These are phyloP conservation scores for Diplolepis rosae DNA, from an alignment of 2,888 invertebrate genomes.

Conservation along the genomic window DNA sequence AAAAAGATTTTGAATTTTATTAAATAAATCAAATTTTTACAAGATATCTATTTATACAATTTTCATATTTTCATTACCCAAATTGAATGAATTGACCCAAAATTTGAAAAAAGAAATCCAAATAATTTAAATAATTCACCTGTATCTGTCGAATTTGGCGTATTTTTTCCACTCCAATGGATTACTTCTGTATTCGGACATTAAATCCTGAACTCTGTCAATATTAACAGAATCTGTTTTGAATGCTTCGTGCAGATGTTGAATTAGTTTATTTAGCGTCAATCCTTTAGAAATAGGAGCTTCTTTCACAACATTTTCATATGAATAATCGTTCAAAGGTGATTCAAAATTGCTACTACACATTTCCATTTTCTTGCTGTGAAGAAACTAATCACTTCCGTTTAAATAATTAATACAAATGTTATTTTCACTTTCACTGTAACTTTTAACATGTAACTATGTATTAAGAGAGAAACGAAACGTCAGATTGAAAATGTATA, in stretches of 20 bases:
- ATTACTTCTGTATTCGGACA: conserved; percentile 88
- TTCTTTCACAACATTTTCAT: background rate
- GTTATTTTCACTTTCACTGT: background rate
- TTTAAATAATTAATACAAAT: background rate
- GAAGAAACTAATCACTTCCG: background rate
- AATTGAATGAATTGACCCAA: too few relatives aligned
- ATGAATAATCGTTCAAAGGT: background rate
- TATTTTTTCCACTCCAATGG: conserved; percentile 94
- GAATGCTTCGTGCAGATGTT: conserved; percentile 85
- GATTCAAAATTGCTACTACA: conserved; percentile 31
- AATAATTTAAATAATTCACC: conserved; percentile 75
- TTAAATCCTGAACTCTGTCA: conserved; percentile 89
- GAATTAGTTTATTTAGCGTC: conserved; percentile 79
- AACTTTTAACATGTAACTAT: too few relatives aligned
- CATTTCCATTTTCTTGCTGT: conserved; percentile 54
- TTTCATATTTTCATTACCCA: too few relatives aligned
- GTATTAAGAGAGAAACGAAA: conserved; percentile 12
- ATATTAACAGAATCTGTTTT: conserved; percentile 88
- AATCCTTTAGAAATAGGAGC: conserved; percentile 43
- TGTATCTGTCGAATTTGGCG: conserved; percentile 94
- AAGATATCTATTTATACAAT: too few relatives aligned
- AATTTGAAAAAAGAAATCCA: conserved; percentile 13
- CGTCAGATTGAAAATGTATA: background rate
- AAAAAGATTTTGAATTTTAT: too few relatives aligned
- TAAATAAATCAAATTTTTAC: too few relatives aligned